These are phyloP conservation scores for Thamnophis elegans DNA, from an alignment of 2,797 vertebrate genomes.

Conservation along the genomic window DNA sequence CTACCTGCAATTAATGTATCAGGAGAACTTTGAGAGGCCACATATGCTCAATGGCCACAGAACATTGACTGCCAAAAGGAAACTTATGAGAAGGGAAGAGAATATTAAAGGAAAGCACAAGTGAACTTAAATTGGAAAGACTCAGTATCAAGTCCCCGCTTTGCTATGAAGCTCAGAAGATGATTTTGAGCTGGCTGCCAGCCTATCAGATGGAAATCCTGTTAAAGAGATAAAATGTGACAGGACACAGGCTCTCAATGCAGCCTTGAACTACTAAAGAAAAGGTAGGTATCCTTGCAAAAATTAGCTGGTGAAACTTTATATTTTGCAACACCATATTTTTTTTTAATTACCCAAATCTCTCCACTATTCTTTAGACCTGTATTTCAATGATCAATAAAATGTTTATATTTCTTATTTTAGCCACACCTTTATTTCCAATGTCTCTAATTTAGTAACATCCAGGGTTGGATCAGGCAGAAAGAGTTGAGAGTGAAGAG, in stretches of 20 bases:
- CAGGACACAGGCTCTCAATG: background rate
- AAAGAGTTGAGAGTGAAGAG: constrained; percentile 16
- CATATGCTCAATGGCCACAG: background rate
- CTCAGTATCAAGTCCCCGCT: background rate
- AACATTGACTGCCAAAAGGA: background rate
- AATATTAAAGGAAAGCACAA: background rate
- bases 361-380: constrained; percentile 50
- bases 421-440: constrained; percentile 45
- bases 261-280: background rate
- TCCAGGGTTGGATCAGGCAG: constrained; percentile 32
- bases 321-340: background rate
- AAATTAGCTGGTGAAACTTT: background rate
- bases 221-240: background rate
- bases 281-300: background rate
- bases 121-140: background rate
- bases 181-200: background rate
- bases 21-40: no score
- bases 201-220: background rate
- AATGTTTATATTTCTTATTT: constrained; percentile 47
- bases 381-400: constrained; percentile 48
- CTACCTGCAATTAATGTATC: background rate
- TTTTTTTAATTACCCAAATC: constrained; percentile 42
- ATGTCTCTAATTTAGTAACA: constrained; percentile 46
- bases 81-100: background rate
- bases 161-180: background rate